Evolutionary conservation across 2,797 vertebrate species (phyloP), one percentile per base, ranked within the genome.

Genomic region (Apogon hyalosoma): DNA sequence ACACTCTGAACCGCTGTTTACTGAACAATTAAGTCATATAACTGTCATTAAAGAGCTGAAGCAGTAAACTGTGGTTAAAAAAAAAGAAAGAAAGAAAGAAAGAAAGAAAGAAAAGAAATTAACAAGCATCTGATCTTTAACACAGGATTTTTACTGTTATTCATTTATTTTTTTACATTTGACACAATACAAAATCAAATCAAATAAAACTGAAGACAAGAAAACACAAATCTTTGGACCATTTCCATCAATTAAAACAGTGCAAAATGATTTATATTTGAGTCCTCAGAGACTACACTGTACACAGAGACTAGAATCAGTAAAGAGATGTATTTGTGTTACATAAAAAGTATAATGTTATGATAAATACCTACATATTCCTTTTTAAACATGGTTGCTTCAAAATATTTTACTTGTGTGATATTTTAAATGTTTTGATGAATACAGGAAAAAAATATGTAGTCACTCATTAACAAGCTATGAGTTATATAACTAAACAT

Each of bases 351-450:
- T 36, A 36, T 36, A 36, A 36, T 36, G 33, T 36, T 10, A 24
- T n/a, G 61, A 31, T 10, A 6, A 5, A 36, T 36, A 36, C 7
- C 7, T 36, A 36, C 33, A 36, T 36, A 36, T 10, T 36, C 3
- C 7, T 42, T 41, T 54, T 16, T 36, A 28, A 24, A 42, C 3
- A 9, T 51, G 1, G 9, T 14, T 16, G 24, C 3, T 2, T 49
- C 1, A 56, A 45, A 54, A 36, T 45, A 63, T 55, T 45, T 14
- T 55, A 1, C 21, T 39, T 28, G 19, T 53, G 48, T 70, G 31
- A 64, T 75, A 24, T 75, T 52, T 60, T 10, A 66, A 75, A 60
- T 11, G 8, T 31, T 56, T 28, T 42, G 36, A 57, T 41, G 2
- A 43, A 18, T 40, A 11, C 3, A 61, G 11, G 12, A 39, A 61